A percentile compares a stretch with the other conserved stretches of the same genome.
These are phyloP conservation scores for Amphiprion ocellaris DNA, from an alignment of 2,113 vertebrate genomes.

Conservation along the genomic window DNA sequence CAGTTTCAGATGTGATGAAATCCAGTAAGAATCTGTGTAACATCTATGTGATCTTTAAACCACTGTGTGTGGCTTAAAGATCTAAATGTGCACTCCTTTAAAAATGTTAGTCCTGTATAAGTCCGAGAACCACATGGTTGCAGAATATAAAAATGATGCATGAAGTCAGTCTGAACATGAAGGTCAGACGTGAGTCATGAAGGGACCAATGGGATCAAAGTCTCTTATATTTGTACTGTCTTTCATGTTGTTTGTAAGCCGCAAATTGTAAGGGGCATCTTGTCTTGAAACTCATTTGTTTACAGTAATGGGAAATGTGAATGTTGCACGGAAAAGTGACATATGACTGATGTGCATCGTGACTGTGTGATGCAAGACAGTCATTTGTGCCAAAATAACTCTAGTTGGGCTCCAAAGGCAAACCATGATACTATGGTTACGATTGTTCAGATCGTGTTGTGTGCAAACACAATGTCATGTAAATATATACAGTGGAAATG, in stretches of 20 bases:
- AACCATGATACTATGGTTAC: background rate
- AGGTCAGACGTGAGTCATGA: background rate
- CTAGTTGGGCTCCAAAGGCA: background rate
- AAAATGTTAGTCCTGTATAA: background rate
- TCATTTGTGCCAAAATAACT: constrained; percentile 44
- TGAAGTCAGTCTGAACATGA: constrained; percentile 3
- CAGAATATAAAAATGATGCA: constrained; percentile 11
- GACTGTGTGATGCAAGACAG: constrained; percentile 32
- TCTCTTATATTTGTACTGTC: constrained; percentile 23
- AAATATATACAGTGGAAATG: constrained; percentile 15
- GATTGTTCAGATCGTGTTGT: constrained; percentile 1
- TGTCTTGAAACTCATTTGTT: constrained; percentile 14
- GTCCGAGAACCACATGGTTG: background rate
- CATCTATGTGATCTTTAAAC: constrained; percentile 9
- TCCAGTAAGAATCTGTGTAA: constrained; percentile 17
- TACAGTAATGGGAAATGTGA: constrained; percentile 33
- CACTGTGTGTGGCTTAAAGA: background rate
- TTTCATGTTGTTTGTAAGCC: constrained; percentile 37
- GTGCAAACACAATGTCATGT: constrained; percentile 5
- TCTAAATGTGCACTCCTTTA: background rate
- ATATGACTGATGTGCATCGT: constrained; percentile 41
- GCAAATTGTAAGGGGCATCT: background rate
- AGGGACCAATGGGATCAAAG: background rate
- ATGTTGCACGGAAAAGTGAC: constrained; percentile 51
- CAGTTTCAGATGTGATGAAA: constrained; percentile 15